Percentiles rank a stretch among this genome's conserved stretches.
phyloP scores from a whole-genome alignment of 2,888 invertebrate genomes.

The Rhorus exstirpatorius region DNA sequence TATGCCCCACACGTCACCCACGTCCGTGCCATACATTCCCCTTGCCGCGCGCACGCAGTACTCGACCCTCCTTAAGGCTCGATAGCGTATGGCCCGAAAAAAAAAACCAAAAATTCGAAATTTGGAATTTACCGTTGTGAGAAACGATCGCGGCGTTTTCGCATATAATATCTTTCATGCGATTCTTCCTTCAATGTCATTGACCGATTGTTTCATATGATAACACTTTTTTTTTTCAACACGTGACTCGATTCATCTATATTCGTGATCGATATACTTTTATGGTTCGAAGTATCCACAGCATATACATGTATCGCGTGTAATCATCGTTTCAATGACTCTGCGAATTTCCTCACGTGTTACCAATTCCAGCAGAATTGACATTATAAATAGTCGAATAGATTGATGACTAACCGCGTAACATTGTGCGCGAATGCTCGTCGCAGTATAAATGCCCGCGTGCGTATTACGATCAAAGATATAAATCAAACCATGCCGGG shows the following conservation, averaged over 20 bases:
- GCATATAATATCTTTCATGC: too few relatives aligned
- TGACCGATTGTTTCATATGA: neutral
- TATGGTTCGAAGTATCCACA: neutral
- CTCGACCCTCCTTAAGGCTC: too few relatives aligned
- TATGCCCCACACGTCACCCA: too few relatives aligned
- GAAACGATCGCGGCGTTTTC: too few relatives aligned
- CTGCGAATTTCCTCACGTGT: slow-evolving; percentile 49
- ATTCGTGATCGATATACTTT: slow-evolving; percentile 23
- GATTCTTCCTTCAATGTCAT: neutral
- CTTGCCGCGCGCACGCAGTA: too few relatives aligned
- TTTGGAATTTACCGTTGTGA: too few relatives aligned
- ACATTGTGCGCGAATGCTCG: slow-evolving; percentile 22
- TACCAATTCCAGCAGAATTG: slow-evolving; percentile 46
- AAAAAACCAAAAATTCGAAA: too few relatives aligned
- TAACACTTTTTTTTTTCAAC: neutral
- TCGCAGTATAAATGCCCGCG: slow-evolving; percentile 18
- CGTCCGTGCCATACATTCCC: too few relatives aligned
- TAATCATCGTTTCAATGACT: slow-evolving; percentile 55
- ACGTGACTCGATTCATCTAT: neutral
- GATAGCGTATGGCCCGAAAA: too few relatives aligned
- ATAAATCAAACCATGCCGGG: slow-evolving; percentile 68
- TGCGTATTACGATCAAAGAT: slow-evolving; percentile 65
- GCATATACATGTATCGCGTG: too few relatives aligned
- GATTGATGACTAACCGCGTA: slow-evolving; percentile 66
- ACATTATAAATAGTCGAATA: slow-evolving; percentile 63